Conservation (phyloP, 1,140 invertebrate genomes). For the Melitaea cinxia region DNA sequence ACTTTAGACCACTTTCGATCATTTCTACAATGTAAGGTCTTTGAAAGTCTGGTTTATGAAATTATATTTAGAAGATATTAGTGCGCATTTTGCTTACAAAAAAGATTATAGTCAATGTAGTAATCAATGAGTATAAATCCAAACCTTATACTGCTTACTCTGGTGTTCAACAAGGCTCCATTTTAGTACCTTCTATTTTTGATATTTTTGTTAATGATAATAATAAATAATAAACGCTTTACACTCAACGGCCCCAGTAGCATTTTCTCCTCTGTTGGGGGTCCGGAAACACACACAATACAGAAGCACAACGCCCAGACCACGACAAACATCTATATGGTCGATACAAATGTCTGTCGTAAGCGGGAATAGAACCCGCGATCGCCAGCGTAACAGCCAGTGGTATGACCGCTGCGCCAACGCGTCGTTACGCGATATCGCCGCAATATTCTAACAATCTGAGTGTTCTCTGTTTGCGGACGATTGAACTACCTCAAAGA, state of each 20-base stretch:
- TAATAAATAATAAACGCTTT: too few relatives aligned
- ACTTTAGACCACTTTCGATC: slow-evolving; percentile 11
- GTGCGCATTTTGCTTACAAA: slow-evolving; percentile 3
- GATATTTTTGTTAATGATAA: slow-evolving; percentile 19
- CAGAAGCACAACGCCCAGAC: too few relatives aligned
- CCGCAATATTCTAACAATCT: slow-evolving; percentile 1
- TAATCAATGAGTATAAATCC: slow-evolving; percentile 5
- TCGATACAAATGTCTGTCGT: too few relatives aligned
- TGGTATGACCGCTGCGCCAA: too few relatives aligned
- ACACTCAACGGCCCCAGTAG: too few relatives aligned
- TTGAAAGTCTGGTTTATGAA: slow-evolving; percentile 5
- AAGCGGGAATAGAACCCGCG: too few relatives aligned
- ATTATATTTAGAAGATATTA: slow-evolving; percentile 12
- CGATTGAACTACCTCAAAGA: slow-evolving; percentile 11
- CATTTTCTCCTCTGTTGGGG: too few relatives aligned
- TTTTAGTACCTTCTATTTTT: slow-evolving; percentile 6
- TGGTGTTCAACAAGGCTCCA: slow-evolving; percentile 14
- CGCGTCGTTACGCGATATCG: too few relatives aligned
- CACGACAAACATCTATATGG: too few relatives aligned
- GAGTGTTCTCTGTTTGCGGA: slow-evolving; percentile 10
- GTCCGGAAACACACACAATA: too few relatives aligned
- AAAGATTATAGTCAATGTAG: slow-evolving; percentile 2
- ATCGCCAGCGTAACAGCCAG: too few relatives aligned
- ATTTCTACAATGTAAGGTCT: slow-evolving; percentile 2
- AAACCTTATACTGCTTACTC: slow-evolving; percentile 5